These are phyloP conservation scores for Perodicticus potto DNA, from an alignment of 2,797 vertebrate genomes.

Conservation along the genomic window DNA sequence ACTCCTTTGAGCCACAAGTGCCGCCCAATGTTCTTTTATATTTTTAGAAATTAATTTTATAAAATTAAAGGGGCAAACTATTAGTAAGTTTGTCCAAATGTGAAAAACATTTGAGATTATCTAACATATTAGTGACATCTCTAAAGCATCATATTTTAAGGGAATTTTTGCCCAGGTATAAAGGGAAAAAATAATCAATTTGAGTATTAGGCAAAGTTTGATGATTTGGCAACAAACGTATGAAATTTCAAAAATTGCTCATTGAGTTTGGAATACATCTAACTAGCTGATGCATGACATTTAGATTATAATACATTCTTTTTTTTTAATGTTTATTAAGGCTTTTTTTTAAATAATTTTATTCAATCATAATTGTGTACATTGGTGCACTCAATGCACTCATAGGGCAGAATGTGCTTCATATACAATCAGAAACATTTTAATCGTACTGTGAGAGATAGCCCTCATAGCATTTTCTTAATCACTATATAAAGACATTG, in stretches of 20 bases:
- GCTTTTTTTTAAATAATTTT: too few relatives aligned
- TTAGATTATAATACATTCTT: constrained; percentile 14
- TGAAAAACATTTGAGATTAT: not conserved
- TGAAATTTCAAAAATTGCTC: constrained; percentile 22
- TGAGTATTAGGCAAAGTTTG: not conserved
- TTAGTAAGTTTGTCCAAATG: constrained; percentile 6
- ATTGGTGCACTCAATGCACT: too few relatives aligned
- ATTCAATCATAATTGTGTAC: too few relatives aligned
- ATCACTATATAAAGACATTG: too few relatives aligned
- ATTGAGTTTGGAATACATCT: constrained; percentile 17
- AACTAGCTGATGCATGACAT: not conserved
- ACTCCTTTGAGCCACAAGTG: too few relatives aligned
- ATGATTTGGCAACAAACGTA: not conserved
- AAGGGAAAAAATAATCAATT: not conserved
- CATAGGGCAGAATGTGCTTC: too few relatives aligned
- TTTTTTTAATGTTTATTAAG: too few relatives aligned
- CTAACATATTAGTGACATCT: not conserved
- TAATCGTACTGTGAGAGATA: too few relatives aligned
- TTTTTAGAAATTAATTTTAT: constrained; percentile 47
- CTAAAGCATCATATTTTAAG: not conserved
- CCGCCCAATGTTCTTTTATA: too few relatives aligned
- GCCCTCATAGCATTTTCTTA: too few relatives aligned
- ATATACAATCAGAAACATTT: too few relatives aligned
- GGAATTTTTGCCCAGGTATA: not conserved
- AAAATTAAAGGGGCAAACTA: not conserved